Conservation (phyloP, 2,113 vertebrate genomes). For the Mesocricetus auratus region DNA sequence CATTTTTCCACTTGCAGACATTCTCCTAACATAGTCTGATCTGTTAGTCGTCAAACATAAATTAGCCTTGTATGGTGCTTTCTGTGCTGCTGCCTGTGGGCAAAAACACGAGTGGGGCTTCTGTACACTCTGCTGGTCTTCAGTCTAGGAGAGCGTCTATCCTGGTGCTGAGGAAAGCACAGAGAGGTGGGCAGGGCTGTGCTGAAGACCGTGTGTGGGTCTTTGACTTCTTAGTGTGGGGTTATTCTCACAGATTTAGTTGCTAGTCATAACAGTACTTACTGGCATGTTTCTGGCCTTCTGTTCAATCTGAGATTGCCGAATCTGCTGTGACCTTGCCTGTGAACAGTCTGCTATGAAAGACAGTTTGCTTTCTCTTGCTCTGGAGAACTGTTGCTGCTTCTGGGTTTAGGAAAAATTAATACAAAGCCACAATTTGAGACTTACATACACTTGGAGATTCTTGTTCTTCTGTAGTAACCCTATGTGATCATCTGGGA, state of each 20-base stretch:
- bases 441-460: background rate
- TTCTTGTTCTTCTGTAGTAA: background rate
- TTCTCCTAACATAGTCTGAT: background rate
- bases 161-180: background rate
- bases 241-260: background rate
- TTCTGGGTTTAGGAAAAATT: background rate
- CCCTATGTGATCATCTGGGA: background rate
- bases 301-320: background rate
- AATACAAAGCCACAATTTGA: background rate
- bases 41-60: background rate
- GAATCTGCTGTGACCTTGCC: background rate
- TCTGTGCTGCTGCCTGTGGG: background rate
- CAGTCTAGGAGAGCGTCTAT: background rate
- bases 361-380: background rate
- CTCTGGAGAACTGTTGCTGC: background rate
- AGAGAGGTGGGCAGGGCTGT: background rate
- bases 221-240: background rate
- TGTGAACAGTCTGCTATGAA: background rate
- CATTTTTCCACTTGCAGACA: background rate
- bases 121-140: background rate
- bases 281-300: background rate
- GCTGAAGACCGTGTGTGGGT: background rate
- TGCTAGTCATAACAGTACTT: background rate
- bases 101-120: rapidly evolving
- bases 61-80: background rate